Evolutionary conservation across 1,140 invertebrate genomes (phyloP), one percentile per base, ranked within the genome.

Genomic region (Gonioctena quinquepunctata): DNA sequence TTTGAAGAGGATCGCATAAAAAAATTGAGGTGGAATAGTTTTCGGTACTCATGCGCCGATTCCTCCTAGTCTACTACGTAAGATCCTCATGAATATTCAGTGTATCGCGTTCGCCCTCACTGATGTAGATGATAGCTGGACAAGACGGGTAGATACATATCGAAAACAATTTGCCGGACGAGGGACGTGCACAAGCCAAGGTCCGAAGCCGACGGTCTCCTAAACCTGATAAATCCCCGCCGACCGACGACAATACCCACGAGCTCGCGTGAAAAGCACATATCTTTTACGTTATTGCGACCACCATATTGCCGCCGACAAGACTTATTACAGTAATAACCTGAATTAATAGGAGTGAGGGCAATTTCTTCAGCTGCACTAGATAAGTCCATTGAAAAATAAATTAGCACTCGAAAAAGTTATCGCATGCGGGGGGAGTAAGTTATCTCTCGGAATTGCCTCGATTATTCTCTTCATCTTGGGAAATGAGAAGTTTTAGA

Each of bases 311-410:
- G 60, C 60, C 19, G 13, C 18, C 8, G 13, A 19, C n/a, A 16
- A 62, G 60, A 62, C 60, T 62, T 62, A 62, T 62, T 42, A 62
- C 60, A 21, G 60, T 48, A 62, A 62, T 62, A 62, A 62, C 60
- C 23, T 18, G 60, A 62, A 62, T 62, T 62, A 62, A 62, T 62
- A 28, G 60, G 19, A 33, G 60, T 42, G 60, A 33, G 60, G 60
- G 33, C 26, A 16, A 18, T 62, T 62, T 62, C 60, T 62, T 42
- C 33, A 22, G 27, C 60, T 42, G 7, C 16, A 28, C 26, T 33
- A 62, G 60, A 62, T 62, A 62, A 62, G 23, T 62, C 27, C 60
- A 62, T 62, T 62, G 21, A 48, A 27, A 62, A 42, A 42, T 62
- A 27, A 42, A 42, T 19, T 16, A 21, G 26, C 33, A 23, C 18